phyloP scores from a whole-genome alignment of 1,140 invertebrate species.

The Bombus sibiricus region DNA sequence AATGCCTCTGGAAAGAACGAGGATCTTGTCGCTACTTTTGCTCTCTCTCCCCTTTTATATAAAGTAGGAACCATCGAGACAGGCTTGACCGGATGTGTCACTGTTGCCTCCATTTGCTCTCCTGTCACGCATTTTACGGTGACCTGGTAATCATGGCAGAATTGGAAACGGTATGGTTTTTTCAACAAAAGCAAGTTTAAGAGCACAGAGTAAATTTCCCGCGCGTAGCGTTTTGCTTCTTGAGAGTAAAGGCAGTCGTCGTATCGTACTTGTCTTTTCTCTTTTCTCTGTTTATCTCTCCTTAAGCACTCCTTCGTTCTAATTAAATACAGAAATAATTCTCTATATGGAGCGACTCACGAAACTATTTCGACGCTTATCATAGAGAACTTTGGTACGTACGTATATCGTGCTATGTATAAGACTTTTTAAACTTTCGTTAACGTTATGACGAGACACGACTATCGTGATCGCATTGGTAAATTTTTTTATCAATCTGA shows the following conservation, averaged over 20 bases:
- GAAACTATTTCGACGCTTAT: neutral
- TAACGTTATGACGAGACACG: too few relatives aligned
- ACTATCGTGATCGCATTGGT: too few relatives aligned
- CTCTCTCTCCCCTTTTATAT: neutral
- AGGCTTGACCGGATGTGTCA: neutral
- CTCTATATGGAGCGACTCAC: neutral
- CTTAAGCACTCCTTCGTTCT: neutral
- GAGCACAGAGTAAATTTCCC: neutral
- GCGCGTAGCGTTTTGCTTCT: neutral
- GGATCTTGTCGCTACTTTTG: conserved; percentile 12
- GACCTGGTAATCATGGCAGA: neutral
- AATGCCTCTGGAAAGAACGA: conserved; percentile 23
- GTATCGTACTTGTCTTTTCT: neutral
- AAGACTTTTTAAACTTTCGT: neutral
- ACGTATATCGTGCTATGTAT: neutral
- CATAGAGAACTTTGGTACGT: neutral
- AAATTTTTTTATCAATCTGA: too few relatives aligned
- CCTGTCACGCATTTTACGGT: neutral
- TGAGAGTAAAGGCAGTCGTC: neutral
- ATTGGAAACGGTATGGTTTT: neutral
- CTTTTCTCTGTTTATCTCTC: neutral
- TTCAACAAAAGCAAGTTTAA: neutral
- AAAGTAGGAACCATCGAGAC: neutral
- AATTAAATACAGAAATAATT: neutral
- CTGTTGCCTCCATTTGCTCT: neutral